These are phyloP conservation scores for Pan troglodytes DNA, from an alignment of 2,113 vertebrate genomes.

Conservation along the genomic window NHGRI_mPanTro3-v2.1_pri NC_086015.1:59126501-59127000, in stretches of 20 bases:
- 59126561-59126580: background rate
- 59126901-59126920: background rate
- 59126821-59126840: background rate
- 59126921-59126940: background rate
- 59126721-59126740: background rate
- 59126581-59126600: background rate
- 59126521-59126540: background rate
- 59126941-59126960: background rate
- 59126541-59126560: background rate
- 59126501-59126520: background rate
- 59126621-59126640: background rate
- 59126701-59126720: background rate
- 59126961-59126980: background rate
- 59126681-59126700: slow-evolving; percentile 3
- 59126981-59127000: background rate
- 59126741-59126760: background rate
- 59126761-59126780: slow-evolving; percentile 19
- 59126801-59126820: background rate
- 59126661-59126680: slow-evolving; percentile 26
- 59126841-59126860: background rate
- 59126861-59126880: background rate
- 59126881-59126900: background rate
- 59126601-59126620: background rate
- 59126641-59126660: background rate
- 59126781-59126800: background rate